These are phyloP conservation scores for Alethe diademata DNA, from an alignment of 2,113 vertebrate species.

Conservation along the genomic window DNA sequence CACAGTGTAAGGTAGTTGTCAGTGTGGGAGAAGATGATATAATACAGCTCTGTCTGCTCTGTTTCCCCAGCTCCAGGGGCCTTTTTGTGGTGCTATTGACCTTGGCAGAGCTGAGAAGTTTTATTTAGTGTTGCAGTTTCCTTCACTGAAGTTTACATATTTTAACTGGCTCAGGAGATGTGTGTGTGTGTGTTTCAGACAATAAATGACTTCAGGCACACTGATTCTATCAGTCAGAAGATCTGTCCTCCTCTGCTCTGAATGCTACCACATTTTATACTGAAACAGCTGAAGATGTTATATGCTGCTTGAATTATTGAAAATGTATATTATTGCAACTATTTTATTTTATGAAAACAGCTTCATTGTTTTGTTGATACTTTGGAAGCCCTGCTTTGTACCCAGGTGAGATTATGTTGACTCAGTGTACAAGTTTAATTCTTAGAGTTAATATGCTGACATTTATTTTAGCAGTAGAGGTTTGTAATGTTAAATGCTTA, in stretches of 20 bases:
- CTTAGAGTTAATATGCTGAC: background rate
- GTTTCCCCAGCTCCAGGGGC: background rate
- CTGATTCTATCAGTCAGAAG: conserved; percentile 40
- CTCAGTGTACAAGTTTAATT: background rate
- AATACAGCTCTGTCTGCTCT: background rate
- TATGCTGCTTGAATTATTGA: background rate
- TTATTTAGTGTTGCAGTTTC: conserved; percentile 47
- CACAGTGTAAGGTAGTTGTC: conserved; percentile 4
- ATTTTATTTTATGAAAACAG: background rate
- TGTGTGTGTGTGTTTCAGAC: conserved; percentile 12
- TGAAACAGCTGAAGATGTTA: background rate
- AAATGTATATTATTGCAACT: background rate
- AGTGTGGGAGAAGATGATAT: conserved; percentile 31
- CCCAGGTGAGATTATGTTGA: background rate
- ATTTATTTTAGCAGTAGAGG: background rate
- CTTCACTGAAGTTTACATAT: conserved; percentile 57
- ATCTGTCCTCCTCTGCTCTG: background rate
- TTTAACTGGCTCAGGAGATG: background rate
- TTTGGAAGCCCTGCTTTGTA: background rate
- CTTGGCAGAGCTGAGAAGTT: conserved; percentile 36
- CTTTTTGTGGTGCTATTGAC: conserved; percentile 21
- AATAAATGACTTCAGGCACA: conserved; percentile 47
- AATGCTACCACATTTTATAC: conserved; percentile 1
- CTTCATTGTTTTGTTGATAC: background rate
- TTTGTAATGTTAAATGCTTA: background rate